Evolutionary conservation across 2,113 vertebrate genomes (phyloP).

Genomic region (Myotis brandtii): DNA sequence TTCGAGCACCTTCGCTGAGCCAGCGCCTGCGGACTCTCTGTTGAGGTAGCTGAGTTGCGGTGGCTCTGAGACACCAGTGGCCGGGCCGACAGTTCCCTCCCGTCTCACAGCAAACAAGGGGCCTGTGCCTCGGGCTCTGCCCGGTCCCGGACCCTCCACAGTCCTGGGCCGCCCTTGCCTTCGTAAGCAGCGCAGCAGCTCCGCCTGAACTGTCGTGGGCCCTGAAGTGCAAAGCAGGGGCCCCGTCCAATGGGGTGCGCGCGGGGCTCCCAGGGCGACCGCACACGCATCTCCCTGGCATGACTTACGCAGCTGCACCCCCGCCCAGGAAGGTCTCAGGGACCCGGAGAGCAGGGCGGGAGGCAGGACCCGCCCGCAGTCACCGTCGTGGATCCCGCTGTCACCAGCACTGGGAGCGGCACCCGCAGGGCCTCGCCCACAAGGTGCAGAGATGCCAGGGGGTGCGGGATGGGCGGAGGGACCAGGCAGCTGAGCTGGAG

Average conservation of each 20-base stretch:
- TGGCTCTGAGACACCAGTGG: neutral
- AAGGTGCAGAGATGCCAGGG: neutral
- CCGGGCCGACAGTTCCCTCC: neutral
- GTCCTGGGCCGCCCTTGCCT: neutral
- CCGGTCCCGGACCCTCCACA: neutral
- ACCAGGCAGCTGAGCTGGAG: neutral
- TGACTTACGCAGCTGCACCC: too few relatives aligned
- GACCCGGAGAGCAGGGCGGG: neutral
- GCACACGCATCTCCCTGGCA: too few relatives aligned
- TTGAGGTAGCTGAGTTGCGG: neutral
- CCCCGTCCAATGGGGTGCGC: too few relatives aligned
- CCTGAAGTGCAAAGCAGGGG: too few relatives aligned
- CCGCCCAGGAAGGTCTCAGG: neutral
- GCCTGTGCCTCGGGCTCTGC: neutral
- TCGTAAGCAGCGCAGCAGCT: fast-evolving
- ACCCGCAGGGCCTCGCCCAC: too few relatives aligned
- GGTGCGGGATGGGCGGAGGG: neutral
- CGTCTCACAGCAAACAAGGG: neutral
- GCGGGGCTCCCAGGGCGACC: too few relatives aligned
- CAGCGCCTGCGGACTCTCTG: fast-evolving
- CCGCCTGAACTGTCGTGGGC: too few relatives aligned
- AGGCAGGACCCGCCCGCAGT: neutral
- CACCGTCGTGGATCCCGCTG: fast-evolving
- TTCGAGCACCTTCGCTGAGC: fast-evolving
- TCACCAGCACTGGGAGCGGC: fast-evolving